phyloP scores from a whole-genome alignment of 2,113 vertebrate genomes.

The Felis chaus region DNA sequence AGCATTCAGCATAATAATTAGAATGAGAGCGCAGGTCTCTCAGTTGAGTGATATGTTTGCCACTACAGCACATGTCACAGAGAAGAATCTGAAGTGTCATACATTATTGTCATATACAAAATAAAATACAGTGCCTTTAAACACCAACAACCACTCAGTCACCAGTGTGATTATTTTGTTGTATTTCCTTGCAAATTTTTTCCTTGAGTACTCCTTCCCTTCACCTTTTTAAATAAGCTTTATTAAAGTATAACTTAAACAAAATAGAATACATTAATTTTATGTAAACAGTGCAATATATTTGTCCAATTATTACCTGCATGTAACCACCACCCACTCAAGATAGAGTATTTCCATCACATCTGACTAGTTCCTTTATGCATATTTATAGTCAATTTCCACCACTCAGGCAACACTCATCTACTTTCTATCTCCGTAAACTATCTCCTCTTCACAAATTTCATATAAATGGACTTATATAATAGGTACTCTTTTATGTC shows the following conservation, averaged over 20 bases:
- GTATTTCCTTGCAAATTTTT: neutral
- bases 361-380: neutral
- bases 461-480: neutral
- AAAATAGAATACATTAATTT: neutral
- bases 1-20: neutral
- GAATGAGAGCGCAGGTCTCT: neutral
- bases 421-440: neutral
- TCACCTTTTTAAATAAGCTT: slow-evolving; percentile 20
- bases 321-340: neutral
- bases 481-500: neutral
- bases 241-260: neutral
- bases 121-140: neutral
- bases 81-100: slow-evolving; percentile 10
- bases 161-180: neutral
- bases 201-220: neutral
- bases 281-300: neutral
- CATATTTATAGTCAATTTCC: neutral
- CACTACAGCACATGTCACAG: neutral
- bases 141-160: neutral
- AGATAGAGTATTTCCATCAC: neutral
- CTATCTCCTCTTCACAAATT: neutral
- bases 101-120: slow-evolving; percentile 4
- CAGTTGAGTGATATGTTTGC: neutral
- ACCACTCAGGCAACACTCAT: neutral
- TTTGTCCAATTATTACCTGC: neutral